Percentiles rank a stretch among this genome's conserved stretches.
phyloP scores from a whole-genome alignment of 2,113 vertebrate genomes.

The Sarotherodon lohbergeri region DNA sequence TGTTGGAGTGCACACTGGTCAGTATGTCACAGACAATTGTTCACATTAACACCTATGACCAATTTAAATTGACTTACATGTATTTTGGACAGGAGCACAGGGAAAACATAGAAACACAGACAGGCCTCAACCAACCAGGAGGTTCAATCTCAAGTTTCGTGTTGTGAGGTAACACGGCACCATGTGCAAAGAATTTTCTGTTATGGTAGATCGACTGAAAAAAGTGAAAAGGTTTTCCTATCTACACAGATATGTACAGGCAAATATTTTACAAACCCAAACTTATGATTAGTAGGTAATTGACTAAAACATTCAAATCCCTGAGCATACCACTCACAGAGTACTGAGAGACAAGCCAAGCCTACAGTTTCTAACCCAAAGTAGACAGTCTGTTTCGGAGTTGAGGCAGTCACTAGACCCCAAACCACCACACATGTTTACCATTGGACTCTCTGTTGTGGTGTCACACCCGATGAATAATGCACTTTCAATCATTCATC shows the following conservation, averaged over 20 bases:
- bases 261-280: fast-evolving
- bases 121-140: not conserved
- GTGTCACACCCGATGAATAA: slow-evolving; percentile 44
- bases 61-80: not conserved
- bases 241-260: not conserved
- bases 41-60: not conserved
- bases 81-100: not conserved
- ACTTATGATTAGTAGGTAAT: not conserved
- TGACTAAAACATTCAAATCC: not conserved
- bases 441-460: slow-evolving; percentile 48
- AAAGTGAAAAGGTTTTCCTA: not conserved
- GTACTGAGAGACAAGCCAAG: not conserved
- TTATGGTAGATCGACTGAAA: not conserved
- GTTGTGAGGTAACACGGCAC: not conserved
- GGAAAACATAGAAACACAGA: not conserved
- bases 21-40: not conserved
- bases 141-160: not conserved
- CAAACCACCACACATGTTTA: slow-evolving; percentile 52
- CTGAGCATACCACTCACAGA: not conserved
- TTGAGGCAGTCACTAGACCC: not conserved
- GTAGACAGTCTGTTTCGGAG: not conserved
- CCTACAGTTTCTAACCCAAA: not conserved
- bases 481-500: slow-evolving; percentile 23
- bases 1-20: not conserved
- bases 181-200: not conserved